Conservation (phyloP, 2,113 vertebrate species). For the Barbus barbus region DNA sequence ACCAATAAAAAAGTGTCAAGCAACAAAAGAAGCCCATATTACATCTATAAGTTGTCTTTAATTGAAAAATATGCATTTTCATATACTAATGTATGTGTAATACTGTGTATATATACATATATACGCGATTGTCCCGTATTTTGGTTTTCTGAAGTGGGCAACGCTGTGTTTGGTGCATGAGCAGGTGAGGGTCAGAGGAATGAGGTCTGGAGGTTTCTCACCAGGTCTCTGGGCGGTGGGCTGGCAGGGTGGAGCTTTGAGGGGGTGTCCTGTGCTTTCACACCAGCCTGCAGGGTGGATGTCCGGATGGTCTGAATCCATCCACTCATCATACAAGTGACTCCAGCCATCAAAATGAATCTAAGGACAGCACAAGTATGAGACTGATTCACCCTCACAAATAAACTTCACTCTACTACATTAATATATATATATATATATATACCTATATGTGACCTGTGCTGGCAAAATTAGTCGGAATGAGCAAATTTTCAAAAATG, state of each 20-base stretch:
- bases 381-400: background rate
- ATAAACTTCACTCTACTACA: background rate
- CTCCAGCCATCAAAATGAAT: conserved; percentile 97
- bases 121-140: too few species aligned
- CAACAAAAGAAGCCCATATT: too few species aligned
- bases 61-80: too few species aligned
- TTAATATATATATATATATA: too few species aligned
- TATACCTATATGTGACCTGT: too few species aligned
- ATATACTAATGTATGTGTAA: too few species aligned
- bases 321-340: conserved; percentile 94
- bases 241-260: conserved; percentile 87
- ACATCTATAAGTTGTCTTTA: too few species aligned
- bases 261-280: conserved; percentile 86
- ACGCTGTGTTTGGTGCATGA: background rate
- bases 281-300: conserved; percentile 96
- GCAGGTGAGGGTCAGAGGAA: background rate
- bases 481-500: too few species aligned
- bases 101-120: too few species aligned
- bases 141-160: too few species aligned
- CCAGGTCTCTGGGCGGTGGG: conserved; percentile 65
- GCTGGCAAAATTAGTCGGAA: too few species aligned
- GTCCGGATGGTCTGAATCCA: conserved; percentile 92
- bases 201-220: conserved; percentile 47
- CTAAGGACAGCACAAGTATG: conserved; percentile 65
- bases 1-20: too few species aligned